phyloP scores from a whole-genome alignment of 1,140 invertebrate species.

The Lutraria rhynchaena region DNA sequence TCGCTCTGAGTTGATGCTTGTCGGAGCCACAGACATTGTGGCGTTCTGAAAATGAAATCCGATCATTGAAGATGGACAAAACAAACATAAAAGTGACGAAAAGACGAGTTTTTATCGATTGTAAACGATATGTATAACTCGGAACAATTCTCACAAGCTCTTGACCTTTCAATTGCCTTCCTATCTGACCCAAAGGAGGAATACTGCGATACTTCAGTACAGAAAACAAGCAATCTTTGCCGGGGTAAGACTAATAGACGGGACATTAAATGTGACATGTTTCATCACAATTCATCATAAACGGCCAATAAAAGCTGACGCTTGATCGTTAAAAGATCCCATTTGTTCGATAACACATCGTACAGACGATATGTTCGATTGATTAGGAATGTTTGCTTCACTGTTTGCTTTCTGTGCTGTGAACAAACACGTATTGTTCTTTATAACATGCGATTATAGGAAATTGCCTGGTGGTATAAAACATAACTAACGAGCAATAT shows the following conservation, averaged over 20 bases:
- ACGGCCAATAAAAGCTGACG: background rate
- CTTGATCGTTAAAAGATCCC: background rate
- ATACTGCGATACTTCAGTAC: no score
- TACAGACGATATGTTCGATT: background rate
- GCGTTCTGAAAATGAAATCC: conserved; percentile 75
- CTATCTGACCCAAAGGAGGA: no score
- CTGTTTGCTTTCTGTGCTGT: no score
- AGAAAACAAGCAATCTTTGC: background rate
- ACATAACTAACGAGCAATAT: no score
- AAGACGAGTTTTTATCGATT: no score
- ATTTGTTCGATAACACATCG: background rate
- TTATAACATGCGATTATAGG: no score
- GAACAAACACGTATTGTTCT: no score
- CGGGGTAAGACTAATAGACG: background rate
- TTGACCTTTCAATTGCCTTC: no score
- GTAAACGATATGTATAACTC: no score
- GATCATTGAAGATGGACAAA: background rate
- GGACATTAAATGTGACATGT: conserved; percentile 5
- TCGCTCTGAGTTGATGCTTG: conserved; percentile 79
- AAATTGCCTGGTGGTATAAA: no score
- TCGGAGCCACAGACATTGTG: conserved; percentile 79
- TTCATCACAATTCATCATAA: conserved; percentile 17
- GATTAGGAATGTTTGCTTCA: background rate
- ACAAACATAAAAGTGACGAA: background rate
- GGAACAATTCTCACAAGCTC: no score